Evolutionary conservation across 1,140 invertebrate species (phyloP), one percentile per base, ranked within the genome.

Genomic region (Heliothis virescens): DNA sequence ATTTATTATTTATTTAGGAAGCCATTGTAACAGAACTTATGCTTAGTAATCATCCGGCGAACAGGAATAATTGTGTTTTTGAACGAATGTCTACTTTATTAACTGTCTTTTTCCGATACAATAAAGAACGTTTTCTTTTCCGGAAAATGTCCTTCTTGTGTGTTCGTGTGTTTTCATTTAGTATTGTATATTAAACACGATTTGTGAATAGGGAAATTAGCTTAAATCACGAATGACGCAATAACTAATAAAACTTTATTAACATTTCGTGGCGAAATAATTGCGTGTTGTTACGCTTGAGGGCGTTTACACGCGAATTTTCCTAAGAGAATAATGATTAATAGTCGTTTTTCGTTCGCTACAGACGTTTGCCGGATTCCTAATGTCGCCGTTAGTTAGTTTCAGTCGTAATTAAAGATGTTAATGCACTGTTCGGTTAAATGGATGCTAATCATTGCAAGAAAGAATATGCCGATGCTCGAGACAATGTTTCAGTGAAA

Each of bases 321-420:
- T 74, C 16, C 18, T 50, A 47, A 48, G 29, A 73, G 71, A 41
- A 60, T 26, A 3, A 74, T 48, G 72, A 34, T 48, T 74, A 57
- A 55, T 34, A n/a, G 16, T 41, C 13, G n/a, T 72, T 57, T 71
- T 76, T 80, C 12, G 29, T 55, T 71, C 21, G 57, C 71, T 79
- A 55, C 52, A 74, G 26, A 55, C 73, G 50, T 69, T 63, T 79
- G 59, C 78, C 78, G 80, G 73, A 82, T 84, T 82, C 76, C 60
- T 47, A 29, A 73, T 76, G 52, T 53, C 67, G 16, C 1, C 47
- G 47, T 50, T 69, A 47, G 47, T 50, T 50, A 69, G 48, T 50
- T 16, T 69, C 16, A 69, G 65, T 50, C 1, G 18, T 47, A 26
- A 69, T 69, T 69, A 65, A 26, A 69, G 65, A 69, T 26, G 65